phyloP scores from a whole-genome alignment of 2,113 vertebrate genomes.

The Oophaga pumilio region DNA sequence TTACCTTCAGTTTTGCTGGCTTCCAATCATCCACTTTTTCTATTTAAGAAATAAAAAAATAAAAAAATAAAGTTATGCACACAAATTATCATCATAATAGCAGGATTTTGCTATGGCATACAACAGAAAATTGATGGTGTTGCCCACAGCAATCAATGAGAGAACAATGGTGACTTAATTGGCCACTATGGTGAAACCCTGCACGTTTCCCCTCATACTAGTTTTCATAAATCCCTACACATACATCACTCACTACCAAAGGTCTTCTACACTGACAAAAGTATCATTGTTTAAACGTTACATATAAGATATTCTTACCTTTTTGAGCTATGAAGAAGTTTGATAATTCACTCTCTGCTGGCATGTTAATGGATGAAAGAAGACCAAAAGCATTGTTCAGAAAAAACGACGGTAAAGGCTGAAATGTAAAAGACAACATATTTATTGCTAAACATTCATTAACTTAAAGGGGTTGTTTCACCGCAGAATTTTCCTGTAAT shows the following conservation, averaged over 20 bases:
- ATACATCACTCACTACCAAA: too few species aligned
- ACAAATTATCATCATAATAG: background rate
- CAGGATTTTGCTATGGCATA: too few species aligned
- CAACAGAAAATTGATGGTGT: background rate
- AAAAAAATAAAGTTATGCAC: background rate
- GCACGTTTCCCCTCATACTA: too few species aligned
- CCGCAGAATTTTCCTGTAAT: too few species aligned
- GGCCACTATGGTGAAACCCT: too few species aligned
- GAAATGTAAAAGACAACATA: background rate
- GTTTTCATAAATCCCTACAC: too few species aligned
- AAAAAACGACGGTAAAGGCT: conserved; percentile 63
- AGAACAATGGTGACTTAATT: background rate
- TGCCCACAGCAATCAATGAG: background rate
- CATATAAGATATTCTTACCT: conserved; percentile 69
- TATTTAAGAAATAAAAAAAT: conserved; percentile 59
- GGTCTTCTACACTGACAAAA: background rate
- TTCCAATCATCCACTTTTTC: conserved; percentile 84
- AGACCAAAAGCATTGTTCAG: conserved; percentile 85
- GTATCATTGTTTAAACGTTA: background rate
- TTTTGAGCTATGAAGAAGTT: conserved; percentile 81
- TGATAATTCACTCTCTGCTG: conserved; percentile 68
- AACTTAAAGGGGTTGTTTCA: too few species aligned
- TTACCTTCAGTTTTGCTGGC: conserved; percentile 82
- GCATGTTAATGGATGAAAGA: conserved; percentile 81
- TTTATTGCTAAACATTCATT: background rate